phyloP scores from a whole-genome alignment of 2,797 vertebrate species.

The Acomys russatus region DNA sequence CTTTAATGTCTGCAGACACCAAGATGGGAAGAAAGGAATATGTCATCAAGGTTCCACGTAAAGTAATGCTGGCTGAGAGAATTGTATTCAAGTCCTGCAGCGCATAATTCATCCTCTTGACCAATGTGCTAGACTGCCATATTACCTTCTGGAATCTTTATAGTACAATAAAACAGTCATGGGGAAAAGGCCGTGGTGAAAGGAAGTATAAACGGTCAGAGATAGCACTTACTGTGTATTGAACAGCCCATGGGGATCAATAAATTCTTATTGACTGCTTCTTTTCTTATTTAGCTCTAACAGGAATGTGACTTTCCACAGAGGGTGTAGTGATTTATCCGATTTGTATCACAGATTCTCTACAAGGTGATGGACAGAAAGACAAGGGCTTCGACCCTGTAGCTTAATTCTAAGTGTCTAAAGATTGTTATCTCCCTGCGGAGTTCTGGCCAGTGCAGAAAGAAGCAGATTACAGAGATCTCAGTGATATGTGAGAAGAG shows the following conservation, averaged over 20 bases:
- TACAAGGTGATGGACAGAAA: conserved; percentile 7
- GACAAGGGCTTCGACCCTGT: not conserved
- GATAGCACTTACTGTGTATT: conserved; percentile 20
- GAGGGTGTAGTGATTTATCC: conserved; percentile 57
- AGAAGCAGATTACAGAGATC: not conserved
- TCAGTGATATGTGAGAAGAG: not conserved
- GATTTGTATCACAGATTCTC: not conserved
- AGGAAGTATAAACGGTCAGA: conserved; percentile 56
- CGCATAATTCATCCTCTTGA: not conserved
- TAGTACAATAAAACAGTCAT: conserved; percentile 50
- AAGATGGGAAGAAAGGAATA: not conserved
- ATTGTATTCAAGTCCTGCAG: not conserved
- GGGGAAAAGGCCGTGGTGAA: conserved; percentile 14
- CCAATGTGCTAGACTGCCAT: not conserved
- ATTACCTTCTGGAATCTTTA: conserved; percentile 24
- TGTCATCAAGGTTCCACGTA: not conserved
- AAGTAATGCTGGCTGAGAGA: not conserved
- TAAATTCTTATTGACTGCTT: conserved; percentile 64
- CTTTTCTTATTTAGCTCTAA: conserved; percentile 69
- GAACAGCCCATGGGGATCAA: conserved; percentile 52
- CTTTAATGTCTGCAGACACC: not conserved
- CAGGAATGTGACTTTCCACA: conserved; percentile 59
- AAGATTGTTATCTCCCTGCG: not conserved
- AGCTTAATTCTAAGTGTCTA: not conserved
- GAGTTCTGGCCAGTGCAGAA: not conserved